phyloP scores from a whole-genome alignment of 2,113 vertebrate genomes.

The Bungarus multicinctus region DNA sequence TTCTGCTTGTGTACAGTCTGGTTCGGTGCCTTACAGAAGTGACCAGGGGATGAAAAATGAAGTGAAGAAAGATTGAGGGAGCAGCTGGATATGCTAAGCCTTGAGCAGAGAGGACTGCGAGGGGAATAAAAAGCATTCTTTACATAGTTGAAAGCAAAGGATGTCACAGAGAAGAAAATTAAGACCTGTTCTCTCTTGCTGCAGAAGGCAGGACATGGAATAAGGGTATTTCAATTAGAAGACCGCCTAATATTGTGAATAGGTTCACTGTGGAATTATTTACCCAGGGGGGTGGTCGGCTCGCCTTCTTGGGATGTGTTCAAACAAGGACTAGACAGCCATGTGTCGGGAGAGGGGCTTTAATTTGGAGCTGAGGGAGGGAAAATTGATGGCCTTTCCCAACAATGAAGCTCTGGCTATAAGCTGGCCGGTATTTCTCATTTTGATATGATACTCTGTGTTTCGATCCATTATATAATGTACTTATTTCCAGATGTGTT shows the following conservation, averaged over 20 bases:
- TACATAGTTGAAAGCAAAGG: neutral
- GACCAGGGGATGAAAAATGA: neutral
- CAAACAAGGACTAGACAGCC: neutral
- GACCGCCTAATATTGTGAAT: neutral
- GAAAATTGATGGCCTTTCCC: neutral
- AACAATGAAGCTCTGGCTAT: neutral
- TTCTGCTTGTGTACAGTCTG: neutral
- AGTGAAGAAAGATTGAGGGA: neutral
- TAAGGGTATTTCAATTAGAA: neutral
- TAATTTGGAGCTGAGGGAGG: neutral
- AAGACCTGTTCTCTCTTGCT: neutral
- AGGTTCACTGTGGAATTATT: neutral
- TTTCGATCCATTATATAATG: neutral
- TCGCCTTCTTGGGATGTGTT: neutral
- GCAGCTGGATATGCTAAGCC: neutral
- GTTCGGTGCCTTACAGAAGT: neutral
- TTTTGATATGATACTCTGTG: neutral
- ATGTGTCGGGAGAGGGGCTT: neutral
- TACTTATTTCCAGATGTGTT: neutral
- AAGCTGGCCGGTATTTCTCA: neutral
- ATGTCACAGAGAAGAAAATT: neutral
- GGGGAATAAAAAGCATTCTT: neutral
- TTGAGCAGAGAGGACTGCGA: neutral
- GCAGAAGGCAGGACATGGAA: neutral
- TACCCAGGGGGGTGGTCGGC: neutral